Evolutionary conservation across 2,888 invertebrate species (phyloP), one percentile per base, ranked within the genome.

Genomic region (Cryptophagus acutangulus): DNA sequence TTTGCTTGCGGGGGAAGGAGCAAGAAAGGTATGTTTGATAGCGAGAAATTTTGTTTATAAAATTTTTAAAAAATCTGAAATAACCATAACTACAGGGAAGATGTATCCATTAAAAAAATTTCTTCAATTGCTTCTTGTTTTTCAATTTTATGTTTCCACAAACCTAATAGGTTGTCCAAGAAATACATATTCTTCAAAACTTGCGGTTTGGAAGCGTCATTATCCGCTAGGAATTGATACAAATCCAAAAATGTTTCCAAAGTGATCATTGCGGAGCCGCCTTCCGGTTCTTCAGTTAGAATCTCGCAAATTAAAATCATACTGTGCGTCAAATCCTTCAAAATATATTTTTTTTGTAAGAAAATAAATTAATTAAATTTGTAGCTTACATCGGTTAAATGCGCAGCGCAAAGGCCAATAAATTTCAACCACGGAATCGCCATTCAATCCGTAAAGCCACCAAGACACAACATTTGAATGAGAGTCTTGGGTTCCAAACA

Each of bases 291-390:
- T 46, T 84, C 81, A 0, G 88, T 87, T 36, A 89, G 70, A 0
- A 87, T 75, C 62, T 90, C 87, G 63, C 90, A 91, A 13, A 89
- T 73, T 47, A 84, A 72, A 30, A 81, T 79, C 86, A 90, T 86
- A 1, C 88, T 84, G 59, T 84, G 80, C 2, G 82, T 81, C 10
- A 88, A 71, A 55, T 77, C 81, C 81, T 87, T 67, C 1, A 66
- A 61, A n/a, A 40, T 33, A 18, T 17, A 33, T 36, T 6, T 12
- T 28, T 15, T 6, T 15, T 33, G 3, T 12, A 40, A 36, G 24
- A 26, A 36, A 35, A 26, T n/a, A n/a, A n/a, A n/a, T n/a, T n/a
- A n/a, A 14, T 38, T n/a, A n/a, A n/a, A n/a, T n/a, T n/a, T n/a
- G n/a, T 13, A 10, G 52, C 58, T 62, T 63, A 80, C 81, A 65